Base-by-base conservation (phyloP, 2,888 invertebrate genomes). In the Julus scanicus region DNA sequence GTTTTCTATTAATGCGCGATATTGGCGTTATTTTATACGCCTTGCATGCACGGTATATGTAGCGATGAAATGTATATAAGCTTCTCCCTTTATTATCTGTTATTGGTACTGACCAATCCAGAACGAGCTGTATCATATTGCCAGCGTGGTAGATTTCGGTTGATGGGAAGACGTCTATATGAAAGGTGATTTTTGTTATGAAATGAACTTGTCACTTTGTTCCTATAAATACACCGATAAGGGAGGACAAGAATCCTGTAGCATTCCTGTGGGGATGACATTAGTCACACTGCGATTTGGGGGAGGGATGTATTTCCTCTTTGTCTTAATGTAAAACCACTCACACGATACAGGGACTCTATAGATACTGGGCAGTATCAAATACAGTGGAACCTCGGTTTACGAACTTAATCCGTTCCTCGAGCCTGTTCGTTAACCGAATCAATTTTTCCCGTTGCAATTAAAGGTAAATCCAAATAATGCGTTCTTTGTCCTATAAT, bases 181-280 rank as follows among this genome's bases (percentile, higher is more conserved):
- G 15, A 39, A 80, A 80, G 37, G 37, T 39, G 80, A 39, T 37
- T 63, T 63, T 80, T 80, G 80, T 80, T 80, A 39, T 37, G 80
- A 80, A 80, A 80, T 37, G 80, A 80, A 80, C 37, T 80, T 80
- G 80, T 80, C 80, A 80, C 80, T 80, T 80, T 80, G 80, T 80
- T 80, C 37, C 80, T 80, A 39, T 13, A 80, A 39, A 80, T 71
- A 39, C 15, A 15, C 37, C 80, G 80, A 80, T 80, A 39, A 80
- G 80, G 80, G 80, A 80, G 80, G 37, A 37, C 37, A 39, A 37
- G 37, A 37, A 80, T 29, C 37, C 80, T 80, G 37, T 4, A 80
- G 80, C 80, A 80, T 80, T 80, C 80, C 80, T 80, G 80, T 13
- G 80, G 80, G 80, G 80, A 80, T 13, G 9, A 9, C 63, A 53